Evolutionary conservation across 2,113 vertebrate species (phyloP).

Genomic region (Rhea pennata): DNA sequence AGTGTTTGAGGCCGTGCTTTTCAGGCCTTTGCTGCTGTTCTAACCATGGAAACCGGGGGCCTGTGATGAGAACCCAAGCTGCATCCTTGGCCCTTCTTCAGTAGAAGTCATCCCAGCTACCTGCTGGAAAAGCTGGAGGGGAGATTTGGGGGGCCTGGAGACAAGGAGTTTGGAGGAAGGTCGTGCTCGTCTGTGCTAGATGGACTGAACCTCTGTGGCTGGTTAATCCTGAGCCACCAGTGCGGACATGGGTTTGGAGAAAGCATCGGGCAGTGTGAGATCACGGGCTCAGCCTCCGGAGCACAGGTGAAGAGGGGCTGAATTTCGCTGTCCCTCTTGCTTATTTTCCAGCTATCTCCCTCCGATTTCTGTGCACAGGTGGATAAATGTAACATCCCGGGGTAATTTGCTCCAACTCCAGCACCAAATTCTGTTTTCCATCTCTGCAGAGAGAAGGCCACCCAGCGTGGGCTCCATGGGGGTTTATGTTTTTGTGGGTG

Average conservation of each 20-base stretch:
- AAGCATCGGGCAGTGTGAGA: too few relatives aligned
- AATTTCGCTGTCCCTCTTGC: background rate
- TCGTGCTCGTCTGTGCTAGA: background rate
- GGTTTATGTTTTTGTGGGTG: background rate
- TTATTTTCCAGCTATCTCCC: background rate
- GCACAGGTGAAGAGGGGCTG: background rate
- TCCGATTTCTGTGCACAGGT: background rate
- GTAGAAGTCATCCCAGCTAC: background rate
- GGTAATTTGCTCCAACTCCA: background rate
- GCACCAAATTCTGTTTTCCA: background rate
- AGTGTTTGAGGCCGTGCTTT: background rate
- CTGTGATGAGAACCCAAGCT: background rate
- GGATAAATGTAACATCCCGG: background rate
- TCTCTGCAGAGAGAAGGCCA: background rate
- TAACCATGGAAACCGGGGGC: too few relatives aligned
- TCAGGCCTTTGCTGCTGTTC: background rate
- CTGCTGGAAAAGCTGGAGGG: background rate
- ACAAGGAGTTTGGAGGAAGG: background rate
- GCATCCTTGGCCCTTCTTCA: too few relatives aligned
- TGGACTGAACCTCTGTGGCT: background rate
- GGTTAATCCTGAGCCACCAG: background rate
- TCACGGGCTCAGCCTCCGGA: background rate
- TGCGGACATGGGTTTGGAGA: too few relatives aligned
- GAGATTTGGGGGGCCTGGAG: background rate
- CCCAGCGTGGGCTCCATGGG: background rate